Conservation (phyloP, 1,140 invertebrate genomes). For the Temnothorax curvispinosus region DNA sequence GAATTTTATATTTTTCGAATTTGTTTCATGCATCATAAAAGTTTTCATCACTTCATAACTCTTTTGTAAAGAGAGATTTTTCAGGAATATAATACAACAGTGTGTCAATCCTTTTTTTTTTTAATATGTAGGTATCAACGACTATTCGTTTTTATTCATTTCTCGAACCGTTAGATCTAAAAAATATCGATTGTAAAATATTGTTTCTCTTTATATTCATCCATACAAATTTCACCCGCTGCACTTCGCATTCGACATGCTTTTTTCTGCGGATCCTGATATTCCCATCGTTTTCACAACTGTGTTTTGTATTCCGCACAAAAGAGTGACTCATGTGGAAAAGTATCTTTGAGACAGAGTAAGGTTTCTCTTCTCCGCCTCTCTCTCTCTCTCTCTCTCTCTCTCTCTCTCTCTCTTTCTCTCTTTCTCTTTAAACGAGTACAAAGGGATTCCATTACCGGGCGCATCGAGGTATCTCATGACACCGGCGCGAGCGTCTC, state of each 20-base stretch:
- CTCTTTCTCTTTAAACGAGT: neutral
- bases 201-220: conserved; percentile 17
- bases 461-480: conserved; percentile 6
- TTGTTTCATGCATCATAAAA: neutral
- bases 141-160: neutral
- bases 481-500: conserved; percentile 34
- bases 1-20: neutral
- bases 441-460: conserved; percentile 52
- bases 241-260: neutral
- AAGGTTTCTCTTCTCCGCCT: neutral
- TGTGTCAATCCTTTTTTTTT: neutral
- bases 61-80: neutral
- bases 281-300: neutral
- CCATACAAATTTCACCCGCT: neutral
- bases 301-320: conserved; percentile 29
- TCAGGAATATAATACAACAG: neutral
- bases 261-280: conserved; percentile 4
- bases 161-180: neutral
- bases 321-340: conserved; percentile 24
- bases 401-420: neutral
- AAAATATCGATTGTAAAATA: neutral
- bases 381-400: too few relatives aligned
- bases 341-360: conserved; percentile 41
- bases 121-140: neutral
- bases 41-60: neutral